Base-by-base conservation (phyloP, 2,888 invertebrate species). In the Sarcophaga carnaria region DNA sequence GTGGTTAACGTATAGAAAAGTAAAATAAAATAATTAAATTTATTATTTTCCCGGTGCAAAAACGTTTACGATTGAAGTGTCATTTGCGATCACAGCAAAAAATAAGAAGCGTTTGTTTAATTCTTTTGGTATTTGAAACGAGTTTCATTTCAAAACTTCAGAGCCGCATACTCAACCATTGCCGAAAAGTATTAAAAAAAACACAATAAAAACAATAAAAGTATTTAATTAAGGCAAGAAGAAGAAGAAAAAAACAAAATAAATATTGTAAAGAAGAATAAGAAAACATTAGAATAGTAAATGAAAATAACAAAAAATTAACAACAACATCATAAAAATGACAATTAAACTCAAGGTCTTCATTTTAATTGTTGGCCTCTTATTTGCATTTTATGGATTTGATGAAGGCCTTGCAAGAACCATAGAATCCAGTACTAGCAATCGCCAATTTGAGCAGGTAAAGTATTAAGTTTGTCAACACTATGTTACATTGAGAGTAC, bases 261-360 rank as follows among this genome's bases (percentile, higher is more conserved):
- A 10, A 37, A 37, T 10, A 37, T 37, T 37, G 37, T 37, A 37
- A 37, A 37, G 37, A 37, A 37, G 10, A 37, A 37, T 10, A 49
- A 47, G 72, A 74, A 17, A 3, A 37, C 54, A 69, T 76, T 69
- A 75, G 12, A 70, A 47, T 22, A 75, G 49, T 14, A 47, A 47
- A 63, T 47, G 45, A 47, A 22, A 69, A 47, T 45, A 59, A 17
- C 0, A 22, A 22, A 22, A 59, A 59, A 72, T 8, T 6, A 70
- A 20, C 27, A 59, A 60, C 11, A 37, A 67, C 45, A 25, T 54
- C 0, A 11, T 54, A 62, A 45, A 71, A 79, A 85, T 82, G 83
- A 20, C 54, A 76, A 76, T 86, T 82, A 75, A 80, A 71, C 17
- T 71, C 78, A 83, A 79, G 86, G 82, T 69, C 2, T 83, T 20